A percentile compares a stretch with the other conserved stretches of the same genome.
Conservation (phyloP, 2,797 vertebrate species). For the Arctocebus calabarensis region DNA sequence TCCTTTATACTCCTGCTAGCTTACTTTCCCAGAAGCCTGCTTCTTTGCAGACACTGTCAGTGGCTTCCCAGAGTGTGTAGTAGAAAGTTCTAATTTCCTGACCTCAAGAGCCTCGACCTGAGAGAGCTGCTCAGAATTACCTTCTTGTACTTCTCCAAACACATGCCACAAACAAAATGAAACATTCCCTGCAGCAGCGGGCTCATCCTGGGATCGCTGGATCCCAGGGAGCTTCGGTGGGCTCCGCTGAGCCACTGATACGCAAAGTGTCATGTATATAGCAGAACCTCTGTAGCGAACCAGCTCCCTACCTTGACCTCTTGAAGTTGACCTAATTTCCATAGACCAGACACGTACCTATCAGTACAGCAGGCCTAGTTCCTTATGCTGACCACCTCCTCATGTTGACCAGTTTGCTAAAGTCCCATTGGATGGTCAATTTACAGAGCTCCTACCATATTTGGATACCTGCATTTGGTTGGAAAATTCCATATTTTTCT, state of each 20-base stretch:
- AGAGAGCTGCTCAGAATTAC: neutral
- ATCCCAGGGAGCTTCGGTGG: fast-evolving
- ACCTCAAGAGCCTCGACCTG: neutral
- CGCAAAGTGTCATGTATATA: neutral
- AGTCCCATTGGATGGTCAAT: no score
- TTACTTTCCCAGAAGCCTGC: neutral
- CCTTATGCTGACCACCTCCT: no score
- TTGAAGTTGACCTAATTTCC: no score
- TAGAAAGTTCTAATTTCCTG: neutral
- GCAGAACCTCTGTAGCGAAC: no score
- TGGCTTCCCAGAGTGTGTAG: neutral
- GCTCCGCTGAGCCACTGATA: neutral
- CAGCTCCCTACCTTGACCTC: no score
- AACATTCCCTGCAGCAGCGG: neutral
- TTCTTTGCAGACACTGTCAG: neutral
- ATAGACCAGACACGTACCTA: no score
- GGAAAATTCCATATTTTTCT: neutral
- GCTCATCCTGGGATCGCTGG: neutral
- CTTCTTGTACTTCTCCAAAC: neutral
- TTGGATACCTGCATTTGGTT: neutral
- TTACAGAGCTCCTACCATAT: no score
- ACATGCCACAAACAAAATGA: neutral
- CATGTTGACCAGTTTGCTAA: no score
- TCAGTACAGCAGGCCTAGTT: no score
- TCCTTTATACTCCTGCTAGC: neutral